Evolutionary conservation across 2,888 invertebrate species (phyloP).

Genomic region (Nomada lathburiana): DNA sequence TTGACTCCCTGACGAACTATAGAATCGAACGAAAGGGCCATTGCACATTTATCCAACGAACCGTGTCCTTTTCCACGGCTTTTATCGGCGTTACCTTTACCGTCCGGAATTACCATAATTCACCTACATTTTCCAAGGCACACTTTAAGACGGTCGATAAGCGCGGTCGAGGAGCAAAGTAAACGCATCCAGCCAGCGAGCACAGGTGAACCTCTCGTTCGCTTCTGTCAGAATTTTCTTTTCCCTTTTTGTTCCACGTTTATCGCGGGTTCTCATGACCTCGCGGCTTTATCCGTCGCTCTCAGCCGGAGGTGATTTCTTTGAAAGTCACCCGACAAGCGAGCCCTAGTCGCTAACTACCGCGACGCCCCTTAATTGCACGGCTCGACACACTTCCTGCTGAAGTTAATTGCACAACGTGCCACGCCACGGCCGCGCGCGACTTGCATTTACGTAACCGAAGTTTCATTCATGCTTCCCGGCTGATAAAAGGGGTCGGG

Average conservation of each 20-base stretch:
- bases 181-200: neutral
- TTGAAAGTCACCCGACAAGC: slow-evolving; percentile 46
- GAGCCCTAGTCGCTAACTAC: slow-evolving; percentile 56
- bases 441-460: slow-evolving; percentile 67
- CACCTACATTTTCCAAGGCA: neutral
- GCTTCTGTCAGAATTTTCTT: slow-evolving; percentile 17
- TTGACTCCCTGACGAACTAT: neutral
- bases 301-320: slow-evolving; percentile 56
- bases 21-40: neutral
- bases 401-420: slow-evolving; percentile 68
- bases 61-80: neutral
- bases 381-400: slow-evolving; percentile 70
- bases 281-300: slow-evolving; percentile 51
- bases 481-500: slow-evolving; percentile 26
- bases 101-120: slow-evolving; percentile 11
- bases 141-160: slow-evolving; percentile 30
- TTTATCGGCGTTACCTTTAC: slow-evolving; percentile 10
- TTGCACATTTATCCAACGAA: neutral
- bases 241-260: slow-evolving; percentile 33
- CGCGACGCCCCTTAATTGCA: slow-evolving; percentile 67
- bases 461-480: slow-evolving; percentile 71
- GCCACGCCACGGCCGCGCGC: slow-evolving; percentile 38
- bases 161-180: neutral
- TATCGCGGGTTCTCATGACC: slow-evolving; percentile 42
- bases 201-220: neutral